Base-by-base conservation (phyloP, 2,113 vertebrate genomes). In the Gymnocephalus cernua region DNA sequence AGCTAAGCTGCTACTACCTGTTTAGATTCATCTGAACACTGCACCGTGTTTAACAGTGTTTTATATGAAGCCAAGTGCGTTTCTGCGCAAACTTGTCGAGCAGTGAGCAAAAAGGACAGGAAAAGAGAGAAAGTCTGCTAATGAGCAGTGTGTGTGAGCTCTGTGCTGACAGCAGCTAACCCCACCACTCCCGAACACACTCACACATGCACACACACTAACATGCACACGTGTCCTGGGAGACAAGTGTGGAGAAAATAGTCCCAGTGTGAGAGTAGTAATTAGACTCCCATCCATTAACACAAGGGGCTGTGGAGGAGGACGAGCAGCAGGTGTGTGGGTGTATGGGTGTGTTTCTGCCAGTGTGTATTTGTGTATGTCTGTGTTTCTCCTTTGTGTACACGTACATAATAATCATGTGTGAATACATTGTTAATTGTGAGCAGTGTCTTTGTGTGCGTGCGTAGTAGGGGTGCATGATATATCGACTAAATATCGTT, bases 251-350 rank as follows among this genome's bases (percentile, higher is more conserved):
- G 74, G 85, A 77, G 87, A 91, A 88, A 89, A 88, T 67, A 88
- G 87, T 91, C 90, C 91, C 89, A 75, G 80, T 89, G 89, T 88
- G 90, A 88, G 88, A 88, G 47, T 87, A 94, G 95, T 95, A 95
- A 96, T 97, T 96, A 96, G 95, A 95, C 80, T 86, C 92, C 93
- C 91, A 95, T 96, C 96, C 92, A 96, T 96, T 95, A 96, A 95
- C 95, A 94, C 92, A 89, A 88, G 85, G 93, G 93, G 93, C 94
- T 84, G 59, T 91, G 94, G 94, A 95, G 89, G 72, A 91, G 72
- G 89, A 83, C 76, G 91, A 95, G 93, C 85, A 91, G 92, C 93
- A 77, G 9, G 35, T 87, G 92, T 92, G 92, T 91, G 90, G 82
- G 89, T 56, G 90, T 77, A 45, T 47, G 82, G 75, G 81, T 86